These are phyloP conservation scores for Myotis davidii DNA, from an alignment of 2,113 vertebrate species.

Conservation along the genomic window DNA sequence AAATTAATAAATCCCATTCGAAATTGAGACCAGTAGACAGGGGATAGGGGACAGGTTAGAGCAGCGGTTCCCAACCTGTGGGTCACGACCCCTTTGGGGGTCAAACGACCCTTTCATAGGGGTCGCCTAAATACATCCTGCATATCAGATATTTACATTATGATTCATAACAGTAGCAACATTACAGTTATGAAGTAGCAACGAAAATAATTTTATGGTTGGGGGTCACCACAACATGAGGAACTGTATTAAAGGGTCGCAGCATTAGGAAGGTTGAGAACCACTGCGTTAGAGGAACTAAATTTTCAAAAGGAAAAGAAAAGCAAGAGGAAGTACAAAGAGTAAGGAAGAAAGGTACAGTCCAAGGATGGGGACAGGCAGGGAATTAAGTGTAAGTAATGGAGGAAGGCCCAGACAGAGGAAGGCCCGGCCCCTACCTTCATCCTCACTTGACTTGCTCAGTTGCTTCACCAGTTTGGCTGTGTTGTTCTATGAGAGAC, in stretches of 20 bases:
- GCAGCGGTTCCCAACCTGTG: too few species aligned
- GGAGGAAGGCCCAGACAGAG: background rate
- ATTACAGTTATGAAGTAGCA: too few species aligned
- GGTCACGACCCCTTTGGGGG: too few species aligned
- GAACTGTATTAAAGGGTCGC: too few species aligned
- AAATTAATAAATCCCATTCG: background rate
- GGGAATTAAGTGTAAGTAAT: fast-evolving
- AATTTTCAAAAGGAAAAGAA: background rate
- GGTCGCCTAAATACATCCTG: too few species aligned
- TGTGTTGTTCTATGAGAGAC: slow-evolving; percentile 91
- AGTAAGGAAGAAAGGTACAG: background rate
- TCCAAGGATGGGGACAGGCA: background rate
- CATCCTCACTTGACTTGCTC: slow-evolving; percentile 94
- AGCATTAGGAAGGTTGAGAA: too few species aligned
- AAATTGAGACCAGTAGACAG: background rate
- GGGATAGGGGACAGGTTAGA: background rate
- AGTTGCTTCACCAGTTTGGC: slow-evolving; percentile 97
- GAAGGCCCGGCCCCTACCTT: slow-evolving; percentile 83
- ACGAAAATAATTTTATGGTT: too few species aligned
- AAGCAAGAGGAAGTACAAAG: background rate
- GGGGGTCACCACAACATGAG: too few species aligned
- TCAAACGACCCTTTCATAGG: too few species aligned
- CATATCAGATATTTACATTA: too few species aligned
- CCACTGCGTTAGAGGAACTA: background rate
- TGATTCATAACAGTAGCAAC: too few species aligned